These are phyloP conservation scores for Gastrophysa polygoni DNA, from an alignment of 2,888 invertebrate species.

Conservation along the genomic window DNA sequence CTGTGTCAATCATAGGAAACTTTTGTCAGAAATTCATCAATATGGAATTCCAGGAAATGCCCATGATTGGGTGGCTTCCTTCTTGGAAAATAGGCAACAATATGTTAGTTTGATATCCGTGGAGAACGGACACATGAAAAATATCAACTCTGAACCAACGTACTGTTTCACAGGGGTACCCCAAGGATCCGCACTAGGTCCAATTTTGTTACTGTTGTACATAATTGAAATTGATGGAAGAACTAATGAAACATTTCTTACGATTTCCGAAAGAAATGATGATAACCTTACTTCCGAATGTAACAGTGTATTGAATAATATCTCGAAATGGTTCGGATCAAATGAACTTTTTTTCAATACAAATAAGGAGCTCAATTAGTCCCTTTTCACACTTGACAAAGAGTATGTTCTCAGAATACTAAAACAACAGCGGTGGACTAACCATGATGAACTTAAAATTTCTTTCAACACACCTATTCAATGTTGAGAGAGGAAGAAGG, in stretches of 20 bases:
- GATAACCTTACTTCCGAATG: not conserved
- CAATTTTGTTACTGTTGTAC: not conserved
- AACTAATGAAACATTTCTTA: not conserved
- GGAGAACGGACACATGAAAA: not conserved
- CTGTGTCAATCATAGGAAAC: conserved; percentile 9
- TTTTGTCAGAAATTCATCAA: conserved; percentile 1
- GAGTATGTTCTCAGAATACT: not conserved
- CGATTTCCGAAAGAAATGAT: not conserved
- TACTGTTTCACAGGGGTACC: not conserved
- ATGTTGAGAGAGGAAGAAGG: too few relatives aligned
- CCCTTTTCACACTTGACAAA: not conserved
- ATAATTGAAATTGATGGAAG: not conserved
- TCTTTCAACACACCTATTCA: too few relatives aligned
- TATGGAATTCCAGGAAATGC: conserved; percentile 1
- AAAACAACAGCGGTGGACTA: too few relatives aligned
- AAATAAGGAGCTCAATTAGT: not conserved
- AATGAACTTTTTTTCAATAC: not conserved
- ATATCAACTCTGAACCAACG: not conserved
- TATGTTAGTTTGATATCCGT: not conserved
- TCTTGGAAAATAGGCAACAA: conserved; percentile 6
- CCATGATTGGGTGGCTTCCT: not conserved
- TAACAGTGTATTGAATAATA: not conserved
- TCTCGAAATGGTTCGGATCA: not conserved
- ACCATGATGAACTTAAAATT: too few relatives aligned
- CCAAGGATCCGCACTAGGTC: not conserved